Evolutionary conservation across 2,797 vertebrate species (phyloP).

Genomic region (Neostethus bicornis): DNA sequence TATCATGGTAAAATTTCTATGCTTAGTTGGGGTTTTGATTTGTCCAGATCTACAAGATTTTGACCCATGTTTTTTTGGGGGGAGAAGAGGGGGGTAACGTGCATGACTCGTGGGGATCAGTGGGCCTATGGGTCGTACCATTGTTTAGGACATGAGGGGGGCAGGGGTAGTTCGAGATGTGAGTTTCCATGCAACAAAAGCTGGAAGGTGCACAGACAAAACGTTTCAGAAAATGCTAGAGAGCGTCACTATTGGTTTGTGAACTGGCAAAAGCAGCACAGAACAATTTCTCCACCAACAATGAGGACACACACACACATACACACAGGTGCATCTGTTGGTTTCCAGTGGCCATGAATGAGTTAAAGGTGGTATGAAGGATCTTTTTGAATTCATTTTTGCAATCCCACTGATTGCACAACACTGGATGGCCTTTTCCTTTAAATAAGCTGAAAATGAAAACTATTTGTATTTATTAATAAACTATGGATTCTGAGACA

Average conservation of each 20-base stretch:
- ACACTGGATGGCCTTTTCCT: no score
- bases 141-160: constrained; percentile 50
- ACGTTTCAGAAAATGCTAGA: constrained; percentile 81
- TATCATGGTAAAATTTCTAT: no score
- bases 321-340: constrained; percentile 46
- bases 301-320: constrained; percentile 51
- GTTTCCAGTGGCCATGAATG: constrained; percentile 18
- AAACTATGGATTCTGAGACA: no score
- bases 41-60: constrained; percentile 15
- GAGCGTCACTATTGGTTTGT: constrained; percentile 62
- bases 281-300: constrained; percentile 68
- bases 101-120: constrained; percentile 75
- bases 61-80: constrained; percentile 52
- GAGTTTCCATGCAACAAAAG: constrained; percentile 72
- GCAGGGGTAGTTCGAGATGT: constrained; percentile 71
- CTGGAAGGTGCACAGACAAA: constrained; percentile 77
- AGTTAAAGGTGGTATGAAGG: no score
- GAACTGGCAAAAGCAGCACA: constrained; percentile 63
- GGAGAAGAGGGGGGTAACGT: no score
- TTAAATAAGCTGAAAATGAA: no score
- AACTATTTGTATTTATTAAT: no score
- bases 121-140: constrained; percentile 69
- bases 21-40: neutral
- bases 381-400: no score
- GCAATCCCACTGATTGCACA: no score